phyloP scores from a whole-genome alignment of 2,113 vertebrate species.

The Actinemys pallida region DNA sequence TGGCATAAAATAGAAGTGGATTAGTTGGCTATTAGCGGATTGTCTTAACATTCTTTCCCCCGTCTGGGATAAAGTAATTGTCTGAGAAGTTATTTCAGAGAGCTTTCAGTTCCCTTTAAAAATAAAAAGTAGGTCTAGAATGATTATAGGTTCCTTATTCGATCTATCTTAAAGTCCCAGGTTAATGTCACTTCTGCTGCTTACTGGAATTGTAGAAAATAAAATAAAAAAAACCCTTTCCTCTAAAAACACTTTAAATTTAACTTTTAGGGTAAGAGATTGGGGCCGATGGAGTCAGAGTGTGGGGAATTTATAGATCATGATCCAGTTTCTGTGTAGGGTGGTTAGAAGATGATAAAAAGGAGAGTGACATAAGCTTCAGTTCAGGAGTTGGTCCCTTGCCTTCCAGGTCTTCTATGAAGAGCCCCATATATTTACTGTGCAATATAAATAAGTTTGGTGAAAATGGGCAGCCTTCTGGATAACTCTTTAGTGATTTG shows the following conservation, averaged over 20 bases:
- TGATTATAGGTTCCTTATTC: background rate
- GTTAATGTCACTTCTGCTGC: background rate
- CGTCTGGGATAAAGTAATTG: background rate
- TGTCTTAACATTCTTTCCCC: background rate
- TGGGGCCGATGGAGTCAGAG: background rate
- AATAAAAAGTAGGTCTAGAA: background rate
- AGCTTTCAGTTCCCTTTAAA: background rate
- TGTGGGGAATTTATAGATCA: background rate
- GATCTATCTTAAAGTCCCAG: background rate
- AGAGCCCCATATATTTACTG: background rate
- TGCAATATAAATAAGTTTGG: background rate
- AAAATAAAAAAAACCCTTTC: background rate
- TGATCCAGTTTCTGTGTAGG: background rate
- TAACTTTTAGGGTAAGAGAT: background rate
- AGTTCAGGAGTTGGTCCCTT: background rate
- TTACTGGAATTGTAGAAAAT: background rate
- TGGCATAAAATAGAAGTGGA: background rate
- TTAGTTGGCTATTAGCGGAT: background rate
- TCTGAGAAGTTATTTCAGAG: background rate
- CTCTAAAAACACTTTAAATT: background rate
- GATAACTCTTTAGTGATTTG: background rate
- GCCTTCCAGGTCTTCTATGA: background rate
- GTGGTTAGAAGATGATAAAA: background rate
- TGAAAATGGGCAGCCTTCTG: background rate
- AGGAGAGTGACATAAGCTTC: background rate